phyloP scores from a whole-genome alignment of 1,140 invertebrate species.

The Ectropis grisescens region DNA sequence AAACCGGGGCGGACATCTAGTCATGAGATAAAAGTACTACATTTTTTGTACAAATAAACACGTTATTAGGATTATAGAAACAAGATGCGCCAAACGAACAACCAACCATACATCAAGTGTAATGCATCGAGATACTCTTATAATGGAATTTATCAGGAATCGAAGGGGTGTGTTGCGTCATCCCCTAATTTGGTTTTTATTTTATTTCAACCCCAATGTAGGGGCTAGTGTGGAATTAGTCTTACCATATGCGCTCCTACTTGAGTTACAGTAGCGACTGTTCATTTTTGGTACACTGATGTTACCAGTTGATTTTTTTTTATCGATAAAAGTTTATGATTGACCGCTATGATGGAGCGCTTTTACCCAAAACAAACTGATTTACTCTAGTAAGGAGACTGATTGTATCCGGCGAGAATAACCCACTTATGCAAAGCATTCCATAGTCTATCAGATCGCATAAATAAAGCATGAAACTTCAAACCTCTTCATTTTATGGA shows the following conservation, averaged over 20 bases:
- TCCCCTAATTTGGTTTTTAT: conserved; percentile 64
- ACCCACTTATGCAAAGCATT: too few relatives aligned
- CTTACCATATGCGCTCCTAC: conserved; percentile 64
- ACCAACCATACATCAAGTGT: conserved; percentile 20
- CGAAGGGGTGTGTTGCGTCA: conserved; percentile 63
- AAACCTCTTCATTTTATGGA: too few relatives aligned
- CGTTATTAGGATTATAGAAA: too few relatives aligned
- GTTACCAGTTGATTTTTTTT: not conserved
- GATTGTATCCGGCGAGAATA: too few relatives aligned
- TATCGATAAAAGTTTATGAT: not conserved
- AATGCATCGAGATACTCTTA: conserved; percentile 39
- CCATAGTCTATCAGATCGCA: too few relatives aligned
- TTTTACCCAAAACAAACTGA: too few relatives aligned
- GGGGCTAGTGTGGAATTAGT: conserved; percentile 54
- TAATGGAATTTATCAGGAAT: conserved; percentile 66
- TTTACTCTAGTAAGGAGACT: too few relatives aligned
- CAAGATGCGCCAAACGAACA: not conserved
- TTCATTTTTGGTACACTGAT: conserved; percentile 41
- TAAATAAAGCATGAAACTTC: too few relatives aligned
- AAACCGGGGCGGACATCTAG: too few relatives aligned
- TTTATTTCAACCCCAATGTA: conserved; percentile 48
- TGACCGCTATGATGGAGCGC: too few relatives aligned
- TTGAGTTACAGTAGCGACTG: conserved; percentile 63
- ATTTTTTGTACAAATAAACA: too few relatives aligned
- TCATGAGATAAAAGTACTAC: too few relatives aligned